Evolutionary conservation across 2,888 invertebrate genomes (phyloP).

Genomic region (Flexamia atlantica): DNA sequence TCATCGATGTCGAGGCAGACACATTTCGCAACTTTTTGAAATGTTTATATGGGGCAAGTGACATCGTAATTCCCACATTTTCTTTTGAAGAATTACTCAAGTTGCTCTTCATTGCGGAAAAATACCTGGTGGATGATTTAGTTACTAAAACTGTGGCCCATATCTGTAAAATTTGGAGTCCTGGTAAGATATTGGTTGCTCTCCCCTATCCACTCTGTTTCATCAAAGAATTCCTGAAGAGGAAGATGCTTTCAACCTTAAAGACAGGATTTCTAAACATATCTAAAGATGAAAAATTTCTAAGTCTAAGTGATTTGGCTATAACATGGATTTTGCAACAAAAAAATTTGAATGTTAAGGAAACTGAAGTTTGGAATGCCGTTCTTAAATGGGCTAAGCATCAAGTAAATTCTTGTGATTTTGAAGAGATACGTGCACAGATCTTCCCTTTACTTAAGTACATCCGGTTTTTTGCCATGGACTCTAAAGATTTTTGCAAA

Average conservation of each 20-base stretch:
- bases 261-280: neutral
- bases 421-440: neutral
- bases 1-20: neutral
- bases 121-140: slow-evolving; percentile 25
- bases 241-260: neutral
- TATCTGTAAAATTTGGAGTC: neutral
- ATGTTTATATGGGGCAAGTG: slow-evolving; percentile 33
- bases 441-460: neutral
- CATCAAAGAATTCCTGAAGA: neutral
- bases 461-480: slow-evolving; percentile 3
- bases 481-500: neutral
- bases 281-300: neutral
- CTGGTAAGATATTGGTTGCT: neutral
- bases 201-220: neutral
- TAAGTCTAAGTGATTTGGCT: neutral
- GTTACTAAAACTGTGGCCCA: neutral
- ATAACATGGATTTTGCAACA: neutral
- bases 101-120: neutral
- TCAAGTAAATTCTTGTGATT: neutral
- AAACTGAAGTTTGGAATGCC: slow-evolving; percentile 20
- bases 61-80: neutral
- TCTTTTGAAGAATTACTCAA: neutral
- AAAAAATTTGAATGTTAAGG: neutral
- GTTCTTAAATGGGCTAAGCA: slow-evolving; percentile 14
- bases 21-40: slow-evolving; percentile 14